Evolutionary conservation across 2,797 vertebrate species (phyloP), one percentile per base, ranked within the genome.

Genomic region (Nasua narica): DNA sequence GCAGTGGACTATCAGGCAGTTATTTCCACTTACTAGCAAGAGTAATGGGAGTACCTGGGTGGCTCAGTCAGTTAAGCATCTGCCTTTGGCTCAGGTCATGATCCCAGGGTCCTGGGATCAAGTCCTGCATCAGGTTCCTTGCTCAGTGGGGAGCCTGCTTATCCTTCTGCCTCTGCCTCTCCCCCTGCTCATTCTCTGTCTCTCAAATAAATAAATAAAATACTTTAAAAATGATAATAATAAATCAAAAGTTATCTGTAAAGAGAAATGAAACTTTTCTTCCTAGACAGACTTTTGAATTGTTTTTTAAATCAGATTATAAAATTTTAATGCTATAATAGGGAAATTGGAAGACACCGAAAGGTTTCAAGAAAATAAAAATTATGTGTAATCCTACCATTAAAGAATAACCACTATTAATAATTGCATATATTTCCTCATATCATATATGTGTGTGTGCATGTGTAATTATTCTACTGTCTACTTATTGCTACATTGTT

Each of bases 321-420:
- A 43, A 69, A 72, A 37, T 85, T 85, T 50, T 78, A 48, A 69
- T 92, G 37, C n/a, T 58, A 54, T 62, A 69, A 16, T 52, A 78
- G 8, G 58, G 58, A 94, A 95, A 56, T 37, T 92, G 52, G 54
- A 92, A 96, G 94, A 79, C 89, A 74, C 13, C 50, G 11, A 76
- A 88, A 90, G 2, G 2, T 81, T 94, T 82, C 72, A 87, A 84
- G 76, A 95, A 84, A 85, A 78, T 54, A 65, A 95, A 90, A 88
- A 65, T 16, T 43, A 70, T 10, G 3, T 16, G 62, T 52, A 58
- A 72, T 90, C 29, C 29, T 77, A 58, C 12, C 27, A 95, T 60
- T 84, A 76, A 60, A 29, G 46, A 90, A 82, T 9, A 93, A 56
- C 13, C 23, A 77, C 54, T 70, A 52, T 70, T 92, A 90, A 72